Conservation (phyloP, 1,140 invertebrate species). For the Hetaerina americana region DNA sequence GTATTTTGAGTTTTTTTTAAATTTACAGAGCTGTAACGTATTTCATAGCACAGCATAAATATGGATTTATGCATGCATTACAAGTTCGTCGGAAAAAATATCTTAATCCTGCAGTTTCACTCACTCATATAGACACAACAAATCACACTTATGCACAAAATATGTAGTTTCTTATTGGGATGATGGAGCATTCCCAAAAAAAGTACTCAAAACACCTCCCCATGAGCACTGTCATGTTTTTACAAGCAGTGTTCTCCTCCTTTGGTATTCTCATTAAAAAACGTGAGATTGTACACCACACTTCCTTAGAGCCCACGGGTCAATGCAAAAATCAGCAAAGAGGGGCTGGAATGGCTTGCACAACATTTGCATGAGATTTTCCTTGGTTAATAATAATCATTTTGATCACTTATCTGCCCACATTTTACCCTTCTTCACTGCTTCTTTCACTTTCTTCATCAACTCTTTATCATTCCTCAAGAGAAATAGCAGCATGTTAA, state of each 20-base stretch:
- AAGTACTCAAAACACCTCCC: not conserved
- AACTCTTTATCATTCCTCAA: no score
- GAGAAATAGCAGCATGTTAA: no score
- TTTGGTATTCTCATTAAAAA: not conserved
- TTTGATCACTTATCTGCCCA: no score
- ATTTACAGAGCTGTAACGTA: no score
- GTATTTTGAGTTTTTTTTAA: no score
- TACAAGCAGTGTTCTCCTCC: not conserved
- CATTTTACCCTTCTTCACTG: no score
- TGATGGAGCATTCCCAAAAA: not conserved
- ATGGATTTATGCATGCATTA: not conserved
- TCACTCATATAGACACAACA: not conserved
- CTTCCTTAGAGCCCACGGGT: not conserved
- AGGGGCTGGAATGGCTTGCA: not conserved
- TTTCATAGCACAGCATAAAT: not conserved
- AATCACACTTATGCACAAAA: not conserved
- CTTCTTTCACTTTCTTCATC: no score
- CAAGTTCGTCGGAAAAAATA: not conserved
- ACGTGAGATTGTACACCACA: not conserved
- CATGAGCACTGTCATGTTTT: not conserved
- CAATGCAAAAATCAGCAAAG: not conserved
- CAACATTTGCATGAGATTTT: no score
- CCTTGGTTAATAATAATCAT: no score
- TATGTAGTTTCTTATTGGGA: not conserved
- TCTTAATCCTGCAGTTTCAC: not conserved